Base-by-base conservation (phyloP, 2,797 vertebrate genomes). In the Lacerta agilis region DNA sequence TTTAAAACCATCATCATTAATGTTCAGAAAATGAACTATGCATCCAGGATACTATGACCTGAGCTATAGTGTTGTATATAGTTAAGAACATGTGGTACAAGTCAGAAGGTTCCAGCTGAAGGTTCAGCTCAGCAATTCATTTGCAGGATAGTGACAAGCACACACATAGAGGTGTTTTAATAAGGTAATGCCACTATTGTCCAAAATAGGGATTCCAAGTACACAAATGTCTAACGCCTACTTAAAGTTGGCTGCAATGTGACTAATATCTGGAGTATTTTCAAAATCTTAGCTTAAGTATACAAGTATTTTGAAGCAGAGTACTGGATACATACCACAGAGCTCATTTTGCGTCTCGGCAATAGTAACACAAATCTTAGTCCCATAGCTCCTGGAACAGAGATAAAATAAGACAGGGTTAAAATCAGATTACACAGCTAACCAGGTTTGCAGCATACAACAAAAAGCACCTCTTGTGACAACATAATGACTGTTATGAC, bases 331-430 rank as follows among this genome's bases (percentile, higher is more conserved):
- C 17, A 0, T 94, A 96, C 94, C 94, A 95, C 61, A 66, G 25
- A 8, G 27, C 38, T 55, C 20, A 10, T 88, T 83, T 76, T 84
- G 64, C 17, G 33, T 1, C 55, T 4, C 0, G 2, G 29, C 38
- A 5, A 67, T n/a, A 76, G 0, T 7, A 86, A 1, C 5, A 76
- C 58, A 83, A 73, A 1, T 2, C 67, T 91, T 49, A 5, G 43
- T 66, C 64, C 43, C 90, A 86, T 86, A 73, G 11, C 9, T 93
- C 84, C 95, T 95, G 84, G 64, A 87, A 78, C 27, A 75, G 8
- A 86, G 67, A 66, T 15, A 67, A 92, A 92, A 0, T 13, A 36
- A 0, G 4, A 66, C 3, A n/a, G 29, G 55, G 36, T 58, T 58
- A 1, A 23, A n/a, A 27, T 83, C 15, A 69, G 43, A 20, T 41